A percentile compares a stretch with the other conserved stretches of the same genome.
Evolutionary conservation across 2,113 vertebrate genomes (phyloP).

Genomic region (Heliornis fulica): DNA sequence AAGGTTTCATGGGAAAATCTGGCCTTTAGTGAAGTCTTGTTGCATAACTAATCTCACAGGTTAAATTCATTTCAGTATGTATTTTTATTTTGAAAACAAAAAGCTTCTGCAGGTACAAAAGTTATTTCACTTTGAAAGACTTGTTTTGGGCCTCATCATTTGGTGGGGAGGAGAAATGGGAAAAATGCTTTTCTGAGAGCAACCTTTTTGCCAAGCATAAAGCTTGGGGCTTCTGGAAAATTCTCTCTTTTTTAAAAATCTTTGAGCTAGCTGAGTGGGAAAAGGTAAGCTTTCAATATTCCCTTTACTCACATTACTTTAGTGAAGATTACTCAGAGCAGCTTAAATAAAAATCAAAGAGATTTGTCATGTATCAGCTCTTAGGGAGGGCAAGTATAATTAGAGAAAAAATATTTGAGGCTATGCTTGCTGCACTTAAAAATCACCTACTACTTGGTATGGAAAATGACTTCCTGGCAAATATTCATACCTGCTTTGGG

Average conservation of each 20-base stretch:
- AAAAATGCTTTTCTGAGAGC: background rate
- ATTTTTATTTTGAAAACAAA: background rate
- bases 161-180: background rate
- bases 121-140: background rate
- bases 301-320: background rate
- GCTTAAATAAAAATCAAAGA: slow-evolving; percentile 42
- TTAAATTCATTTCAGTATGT: background rate
- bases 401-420: background rate
- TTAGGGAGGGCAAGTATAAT: background rate
- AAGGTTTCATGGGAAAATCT: background rate
- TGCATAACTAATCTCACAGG: background rate
- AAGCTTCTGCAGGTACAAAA: background rate
- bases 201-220: background rate
- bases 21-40: background rate
- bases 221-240: background rate
- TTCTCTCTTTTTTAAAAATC: background rate
- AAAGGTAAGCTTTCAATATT: slow-evolving; percentile 15
- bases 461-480: background rate
- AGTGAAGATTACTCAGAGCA: slow-evolving; percentile 46
- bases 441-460: background rate
- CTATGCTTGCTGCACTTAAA: background rate
- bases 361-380: slow-evolving; percentile 25
- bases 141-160: background rate
- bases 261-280: background rate
- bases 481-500: background rate